A percentile compares a stretch with the other conserved stretches of the same genome.
phyloP scores from a whole-genome alignment of 2,888 invertebrate genomes.

The Himalopsyche kuldschensis region DNA sequence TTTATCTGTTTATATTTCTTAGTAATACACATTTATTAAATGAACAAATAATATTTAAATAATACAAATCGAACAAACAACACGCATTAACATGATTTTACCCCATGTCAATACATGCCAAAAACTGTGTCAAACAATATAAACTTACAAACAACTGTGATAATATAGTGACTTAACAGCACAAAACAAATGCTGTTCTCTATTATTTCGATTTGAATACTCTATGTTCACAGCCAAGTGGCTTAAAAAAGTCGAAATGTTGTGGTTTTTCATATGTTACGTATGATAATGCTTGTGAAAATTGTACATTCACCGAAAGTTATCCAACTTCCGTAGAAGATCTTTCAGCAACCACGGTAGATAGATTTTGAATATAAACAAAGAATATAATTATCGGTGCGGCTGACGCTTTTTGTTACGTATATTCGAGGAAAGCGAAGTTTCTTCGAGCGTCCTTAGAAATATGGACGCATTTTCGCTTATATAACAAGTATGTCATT shows the following conservation, averaged over 20 bases:
- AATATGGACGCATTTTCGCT: not conserved
- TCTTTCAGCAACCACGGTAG: not conserved
- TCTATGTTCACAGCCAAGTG: not conserved
- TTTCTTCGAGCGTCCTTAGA: not conserved
- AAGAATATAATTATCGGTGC: not conserved
- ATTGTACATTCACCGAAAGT: not conserved
- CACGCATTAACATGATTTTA: not conserved
- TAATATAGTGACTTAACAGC: not conserved
- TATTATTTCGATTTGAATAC: not conserved
- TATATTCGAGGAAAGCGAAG: not conserved
- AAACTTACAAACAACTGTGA: not conserved
- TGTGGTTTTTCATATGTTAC: not conserved
- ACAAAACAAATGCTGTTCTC: not conserved
- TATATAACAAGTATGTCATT: constrained; percentile 4
- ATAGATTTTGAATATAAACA: not conserved
- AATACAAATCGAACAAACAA: not conserved
- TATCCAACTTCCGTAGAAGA: not conserved
- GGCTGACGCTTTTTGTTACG: not conserved
- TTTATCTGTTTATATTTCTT: constrained; percentile 6
- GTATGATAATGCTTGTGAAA: not conserved
- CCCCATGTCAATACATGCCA: not conserved
- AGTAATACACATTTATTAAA: not conserved
- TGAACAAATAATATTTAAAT: not conserved
- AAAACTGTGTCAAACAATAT: not conserved
- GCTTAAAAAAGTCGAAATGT: not conserved